These are phyloP conservation scores for Eulemur macaco DNA, from an alignment of 2,113 vertebrate species.

Conservation along the genomic window DNA sequence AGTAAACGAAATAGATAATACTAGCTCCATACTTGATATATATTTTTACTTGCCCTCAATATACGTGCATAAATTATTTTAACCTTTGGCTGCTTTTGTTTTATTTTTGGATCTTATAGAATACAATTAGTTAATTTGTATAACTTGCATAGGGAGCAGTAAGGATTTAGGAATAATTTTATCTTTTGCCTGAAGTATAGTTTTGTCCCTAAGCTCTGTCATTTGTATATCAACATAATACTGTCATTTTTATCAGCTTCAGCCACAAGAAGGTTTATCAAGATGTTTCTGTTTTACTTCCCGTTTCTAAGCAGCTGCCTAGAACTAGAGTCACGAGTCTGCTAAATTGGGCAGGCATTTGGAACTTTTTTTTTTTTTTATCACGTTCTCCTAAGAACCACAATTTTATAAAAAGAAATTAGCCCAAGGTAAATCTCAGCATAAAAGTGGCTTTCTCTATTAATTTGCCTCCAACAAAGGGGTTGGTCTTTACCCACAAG, in stretches of 20 bases:
- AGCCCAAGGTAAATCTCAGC: constrained; percentile 36
- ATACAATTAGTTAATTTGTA: background rate
- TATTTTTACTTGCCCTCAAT: background rate
- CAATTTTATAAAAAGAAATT: constrained; percentile 61
- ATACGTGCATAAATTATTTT: constrained; percentile 30
- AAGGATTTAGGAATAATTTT: constrained; percentile 45
- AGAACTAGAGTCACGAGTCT: constrained; percentile 39
- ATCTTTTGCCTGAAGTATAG: constrained; percentile 10
- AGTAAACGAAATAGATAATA: background rate
- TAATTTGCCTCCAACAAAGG: constrained; percentile 14
- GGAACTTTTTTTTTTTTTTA: background rate
- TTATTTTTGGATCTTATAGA: background rate
- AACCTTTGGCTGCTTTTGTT: background rate
- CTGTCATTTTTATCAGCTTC: constrained; percentile 50
- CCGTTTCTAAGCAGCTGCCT: constrained; percentile 61
- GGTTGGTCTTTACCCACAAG: constrained; percentile 1
- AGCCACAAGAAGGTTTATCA: constrained; percentile 51
- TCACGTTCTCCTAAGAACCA: constrained; percentile 29
- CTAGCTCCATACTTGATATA: background rate
- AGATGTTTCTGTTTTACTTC: constrained; percentile 59
- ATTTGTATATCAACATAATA: constrained; percentile 29
- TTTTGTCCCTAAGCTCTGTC: constrained; percentile 40
- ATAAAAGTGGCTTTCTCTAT: constrained; percentile 53
- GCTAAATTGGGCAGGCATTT: constrained; percentile 59
- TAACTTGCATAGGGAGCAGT: background rate